phyloP scores from a whole-genome alignment of 2,888 invertebrate genomes.

The Plutella xylostella region DNA sequence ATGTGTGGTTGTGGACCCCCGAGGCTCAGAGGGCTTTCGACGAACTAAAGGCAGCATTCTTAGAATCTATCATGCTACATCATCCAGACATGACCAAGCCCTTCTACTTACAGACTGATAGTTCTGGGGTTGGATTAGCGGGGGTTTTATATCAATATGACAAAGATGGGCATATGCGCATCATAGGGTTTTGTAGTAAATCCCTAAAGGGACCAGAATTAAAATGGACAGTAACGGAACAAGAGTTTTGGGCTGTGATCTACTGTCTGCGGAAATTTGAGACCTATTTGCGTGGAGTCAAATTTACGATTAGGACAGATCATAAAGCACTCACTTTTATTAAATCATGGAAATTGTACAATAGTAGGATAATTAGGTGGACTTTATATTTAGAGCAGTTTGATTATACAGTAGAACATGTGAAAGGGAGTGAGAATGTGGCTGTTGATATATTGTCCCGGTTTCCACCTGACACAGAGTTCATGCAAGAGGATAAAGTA shows the following conservation, averaged over 20 bases:
- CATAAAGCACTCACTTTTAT: constrained; percentile 23
- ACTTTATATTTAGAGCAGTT: constrained; percentile 21
- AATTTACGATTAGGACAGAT: constrained; percentile 22
- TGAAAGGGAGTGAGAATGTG: constrained; percentile 21
- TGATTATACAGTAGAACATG: constrained; percentile 18
- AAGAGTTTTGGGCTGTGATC: constrained; percentile 22
- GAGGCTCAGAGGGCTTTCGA: constrained; percentile 8
- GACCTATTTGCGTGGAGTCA: constrained; percentile 16
- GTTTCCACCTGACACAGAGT: constrained; percentile 10
- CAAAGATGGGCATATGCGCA: constrained; percentile 6
- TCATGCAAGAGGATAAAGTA: constrained; percentile 3
- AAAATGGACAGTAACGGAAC: constrained; percentile 22
- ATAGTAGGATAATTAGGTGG: constrained; percentile 22
- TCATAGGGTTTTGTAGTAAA: constrained; percentile 21
- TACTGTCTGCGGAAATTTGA: constrained; percentile 22
- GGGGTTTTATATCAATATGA: constrained; percentile 16
- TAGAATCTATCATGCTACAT: constrained; percentile 8
- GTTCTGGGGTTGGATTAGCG: constrained; percentile 18
- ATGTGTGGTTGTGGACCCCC: constrained; percentile 13
- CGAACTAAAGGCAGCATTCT: constrained; percentile 9
- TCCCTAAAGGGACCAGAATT: constrained; percentile 16
- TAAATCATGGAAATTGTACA: constrained; percentile 20
- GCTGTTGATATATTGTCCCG: constrained; percentile 24
- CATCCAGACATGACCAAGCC: constrained; percentile 9
- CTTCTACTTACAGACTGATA: constrained; percentile 19